phyloP scores from a whole-genome alignment of 2,797 vertebrate species.

The Glyptemys insculpta region DNA sequence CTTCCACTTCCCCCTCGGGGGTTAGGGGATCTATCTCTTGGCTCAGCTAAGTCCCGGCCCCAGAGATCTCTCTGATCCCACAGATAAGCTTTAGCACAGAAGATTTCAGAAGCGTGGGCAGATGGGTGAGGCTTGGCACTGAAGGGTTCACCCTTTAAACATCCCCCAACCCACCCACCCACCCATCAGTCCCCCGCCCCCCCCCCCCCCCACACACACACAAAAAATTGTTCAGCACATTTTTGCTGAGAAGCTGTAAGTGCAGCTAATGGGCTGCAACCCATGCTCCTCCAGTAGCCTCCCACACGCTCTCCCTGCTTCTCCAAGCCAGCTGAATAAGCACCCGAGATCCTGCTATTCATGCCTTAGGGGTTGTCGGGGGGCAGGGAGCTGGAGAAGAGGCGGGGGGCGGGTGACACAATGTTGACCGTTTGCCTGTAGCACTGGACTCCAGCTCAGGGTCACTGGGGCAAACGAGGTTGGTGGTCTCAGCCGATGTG shows the following conservation, averaged over 20 bases:
- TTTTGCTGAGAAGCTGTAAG: neutral
- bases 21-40: neutral
- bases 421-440: neutral
- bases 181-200: neutral
- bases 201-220: no score
- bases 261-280: neutral
- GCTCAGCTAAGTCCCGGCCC: neutral
- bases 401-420: rapidly evolving
- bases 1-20: neutral
- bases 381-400: neutral
- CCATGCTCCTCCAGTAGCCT: neutral
- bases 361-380: rapidly evolving
- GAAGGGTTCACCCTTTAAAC: neutral
- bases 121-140: neutral
- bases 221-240: neutral
- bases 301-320: neutral
- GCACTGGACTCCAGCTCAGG: neutral
- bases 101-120: neutral
- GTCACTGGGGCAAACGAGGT: neutral
- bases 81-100: neutral
- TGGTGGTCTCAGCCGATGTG: constrained; percentile 38
- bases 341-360: rapidly evolving
- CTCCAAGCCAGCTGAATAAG: constrained; percentile 13
- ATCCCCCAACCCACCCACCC: neutral
- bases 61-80: neutral